Percentiles rank a stretch among this genome's conserved stretches.
These are phyloP conservation scores for Pygmarrhopalites habei DNA, from an alignment of 1,140 invertebrate species.

Conservation along the genomic window DNA sequence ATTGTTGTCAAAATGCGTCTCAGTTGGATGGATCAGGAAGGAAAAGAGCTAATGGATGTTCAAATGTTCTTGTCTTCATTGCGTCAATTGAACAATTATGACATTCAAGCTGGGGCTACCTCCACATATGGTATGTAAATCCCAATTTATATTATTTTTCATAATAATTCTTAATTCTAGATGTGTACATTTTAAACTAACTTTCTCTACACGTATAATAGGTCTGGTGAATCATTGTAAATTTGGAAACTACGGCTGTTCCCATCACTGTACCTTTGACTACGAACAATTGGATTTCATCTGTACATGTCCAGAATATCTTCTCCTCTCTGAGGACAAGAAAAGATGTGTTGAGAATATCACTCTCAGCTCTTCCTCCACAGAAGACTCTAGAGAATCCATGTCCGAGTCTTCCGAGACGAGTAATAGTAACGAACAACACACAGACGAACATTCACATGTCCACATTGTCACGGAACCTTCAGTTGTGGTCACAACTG, in stretches of 20 bases:
- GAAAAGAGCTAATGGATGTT: constrained; percentile 17
- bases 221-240: constrained; percentile 64
- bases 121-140: constrained; percentile 21
- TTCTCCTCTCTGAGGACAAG: constrained; percentile 46
- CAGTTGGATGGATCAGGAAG: constrained; percentile 49
- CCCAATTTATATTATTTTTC: not conserved
- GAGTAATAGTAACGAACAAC: no score
- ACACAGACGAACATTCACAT: no score
- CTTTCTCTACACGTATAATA: no score
- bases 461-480: no score
- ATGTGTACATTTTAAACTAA: not conserved
- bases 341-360: constrained; percentile 45
- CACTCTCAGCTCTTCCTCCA: not conserved
- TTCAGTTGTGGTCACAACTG: no score
- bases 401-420: no score
- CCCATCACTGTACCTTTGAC: constrained; percentile 66
- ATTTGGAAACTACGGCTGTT: constrained; percentile 63
- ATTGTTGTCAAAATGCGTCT: constrained; percentile 56
- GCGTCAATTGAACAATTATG: constrained; percentile 15
- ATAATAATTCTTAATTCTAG: not conserved
- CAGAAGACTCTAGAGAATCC: not conserved
- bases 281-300: constrained; percentile 53
- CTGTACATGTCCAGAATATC: constrained; percentile 61
- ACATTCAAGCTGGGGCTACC: constrained; percentile 4
- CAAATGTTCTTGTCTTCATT: constrained; percentile 20